Percentiles rank a stretch among this genome's conserved stretches.
Evolutionary conservation across 1,140 invertebrate genomes (phyloP).

Genomic region (Araneus ventricosus): DNA sequence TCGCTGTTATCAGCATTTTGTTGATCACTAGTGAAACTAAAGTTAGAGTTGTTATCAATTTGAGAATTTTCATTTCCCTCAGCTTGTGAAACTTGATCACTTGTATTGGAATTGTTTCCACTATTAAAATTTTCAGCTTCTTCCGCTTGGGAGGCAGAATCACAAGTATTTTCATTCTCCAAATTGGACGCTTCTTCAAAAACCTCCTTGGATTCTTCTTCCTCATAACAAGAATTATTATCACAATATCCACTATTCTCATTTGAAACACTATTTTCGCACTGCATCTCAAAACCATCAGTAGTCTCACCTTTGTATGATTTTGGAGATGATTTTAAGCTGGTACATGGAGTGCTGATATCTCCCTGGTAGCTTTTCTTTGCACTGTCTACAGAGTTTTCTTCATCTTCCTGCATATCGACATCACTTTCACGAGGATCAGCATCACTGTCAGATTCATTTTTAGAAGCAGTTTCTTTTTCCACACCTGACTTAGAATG

Average conservation of each 20-base stretch:
- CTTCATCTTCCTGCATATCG: conserved; percentile 45
- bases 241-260: conserved; percentile 70
- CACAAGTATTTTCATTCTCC: conserved; percentile 76
- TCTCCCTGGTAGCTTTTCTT: conserved; percentile 42
- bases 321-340: conserved; percentile 52
- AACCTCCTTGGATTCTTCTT: conserved; percentile 76
- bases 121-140: neutral
- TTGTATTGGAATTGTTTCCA: conserved; percentile 59
- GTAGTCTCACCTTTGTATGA: conserved; percentile 75
- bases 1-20: conserved; percentile 34
- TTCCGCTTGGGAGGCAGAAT: conserved; percentile 53
- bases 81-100: conserved; percentile 12
- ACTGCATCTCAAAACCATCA: conserved; percentile 66
- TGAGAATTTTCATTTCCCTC: conserved; percentile 79
- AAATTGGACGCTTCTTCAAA: conserved; percentile 31
- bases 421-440: conserved; percentile 43
- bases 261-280: conserved; percentile 71
- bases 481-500: neutral
- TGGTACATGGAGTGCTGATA: conserved; percentile 18
- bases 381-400: conserved; percentile 32
- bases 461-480: conserved; percentile 21
- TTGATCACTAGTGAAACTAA: conserved; percentile 21
- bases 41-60: conserved; percentile 78
- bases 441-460: conserved; percentile 60
- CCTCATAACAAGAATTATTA: conserved; percentile 72